Conservation (phyloP, 2,113 vertebrate genomes). For the Rhinoderma darwinii region DNA sequence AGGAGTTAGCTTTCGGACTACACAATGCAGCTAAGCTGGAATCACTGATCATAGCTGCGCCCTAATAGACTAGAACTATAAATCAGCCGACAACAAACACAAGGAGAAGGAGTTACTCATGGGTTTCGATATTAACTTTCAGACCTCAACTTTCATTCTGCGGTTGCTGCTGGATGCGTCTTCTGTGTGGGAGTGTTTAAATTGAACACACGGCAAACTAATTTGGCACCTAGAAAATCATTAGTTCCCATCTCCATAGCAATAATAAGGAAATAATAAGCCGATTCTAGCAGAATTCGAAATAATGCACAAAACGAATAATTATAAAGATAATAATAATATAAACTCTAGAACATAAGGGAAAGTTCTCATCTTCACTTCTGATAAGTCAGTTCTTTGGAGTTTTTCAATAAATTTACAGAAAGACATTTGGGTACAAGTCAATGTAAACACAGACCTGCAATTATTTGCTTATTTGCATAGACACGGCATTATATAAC, state of each 20-base stretch:
- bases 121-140: not conserved
- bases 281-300: not conserved
- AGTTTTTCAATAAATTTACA: not conserved
- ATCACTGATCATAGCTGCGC: not conserved
- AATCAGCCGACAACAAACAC: not conserved
- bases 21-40: not conserved
- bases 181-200: constrained; percentile 45
- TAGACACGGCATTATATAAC: not conserved
- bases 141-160: not conserved
- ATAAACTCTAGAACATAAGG: not conserved
- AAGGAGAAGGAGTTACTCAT: not conserved
- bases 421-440: not conserved
- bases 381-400: accelerated
- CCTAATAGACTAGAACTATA: too few species aligned
- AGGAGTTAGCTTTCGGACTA: too few species aligned
- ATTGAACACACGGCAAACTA: constrained; percentile 45
- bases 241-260: constrained; percentile 39
- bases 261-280: constrained; percentile 11
- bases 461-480: not conserved
- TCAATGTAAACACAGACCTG: not conserved
- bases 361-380: not conserved
- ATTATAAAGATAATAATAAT: not conserved
- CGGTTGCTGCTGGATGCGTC: not conserved
- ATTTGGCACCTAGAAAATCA: constrained; percentile 3
- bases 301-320: not conserved